Conservation (phyloP, 2,113 vertebrate genomes). For the Triplophysa siluroides region DNA sequence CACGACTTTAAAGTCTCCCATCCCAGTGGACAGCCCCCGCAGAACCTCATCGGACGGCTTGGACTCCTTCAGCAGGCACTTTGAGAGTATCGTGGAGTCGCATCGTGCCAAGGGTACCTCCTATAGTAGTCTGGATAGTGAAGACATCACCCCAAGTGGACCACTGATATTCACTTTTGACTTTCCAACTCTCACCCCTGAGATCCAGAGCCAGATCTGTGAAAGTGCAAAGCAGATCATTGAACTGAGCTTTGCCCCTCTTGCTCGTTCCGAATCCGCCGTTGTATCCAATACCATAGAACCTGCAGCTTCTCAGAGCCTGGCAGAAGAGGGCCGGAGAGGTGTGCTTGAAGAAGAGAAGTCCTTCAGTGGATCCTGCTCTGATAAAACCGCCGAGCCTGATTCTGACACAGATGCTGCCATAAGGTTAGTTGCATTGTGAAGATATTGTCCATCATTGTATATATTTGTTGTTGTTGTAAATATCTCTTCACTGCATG, state of each 20-base stretch:
- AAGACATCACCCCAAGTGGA: slow-evolving; percentile 85
- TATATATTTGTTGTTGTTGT: too few relatives aligned
- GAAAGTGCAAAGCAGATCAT: slow-evolving; percentile 81
- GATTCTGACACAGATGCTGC: slow-evolving; percentile 3
- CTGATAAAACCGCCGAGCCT: slow-evolving; percentile 8
- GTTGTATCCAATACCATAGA: slow-evolving; percentile 50
- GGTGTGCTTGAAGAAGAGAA: slow-evolving; percentile 25
- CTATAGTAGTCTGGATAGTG: slow-evolving; percentile 93
- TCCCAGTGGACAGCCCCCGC: slow-evolving; percentile 79
- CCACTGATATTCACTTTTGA: slow-evolving; percentile 89
- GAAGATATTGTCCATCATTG: neutral
- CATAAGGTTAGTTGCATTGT: slow-evolving; percentile 50
- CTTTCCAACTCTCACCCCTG: slow-evolving; percentile 83
- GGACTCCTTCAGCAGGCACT: slow-evolving; percentile 96
- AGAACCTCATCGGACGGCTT: slow-evolving; percentile 84
- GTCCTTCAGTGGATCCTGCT: neutral
- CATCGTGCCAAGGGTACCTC: slow-evolving; percentile 96
- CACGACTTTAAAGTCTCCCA: slow-evolving; percentile 80
- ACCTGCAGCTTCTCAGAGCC: slow-evolving; percentile 54
- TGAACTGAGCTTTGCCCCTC: slow-evolving; percentile 80
- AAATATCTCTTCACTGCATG: slow-evolving; percentile 5
- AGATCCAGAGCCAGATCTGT: slow-evolving; percentile 85
- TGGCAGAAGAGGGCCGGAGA: slow-evolving; percentile 31
- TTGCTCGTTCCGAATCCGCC: slow-evolving; percentile 71
- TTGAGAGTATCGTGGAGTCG: slow-evolving; percentile 96